These are phyloP conservation scores for Eumerus sabulonum DNA, from an alignment of 2,888 invertebrate species.

Conservation along the genomic window DNA sequence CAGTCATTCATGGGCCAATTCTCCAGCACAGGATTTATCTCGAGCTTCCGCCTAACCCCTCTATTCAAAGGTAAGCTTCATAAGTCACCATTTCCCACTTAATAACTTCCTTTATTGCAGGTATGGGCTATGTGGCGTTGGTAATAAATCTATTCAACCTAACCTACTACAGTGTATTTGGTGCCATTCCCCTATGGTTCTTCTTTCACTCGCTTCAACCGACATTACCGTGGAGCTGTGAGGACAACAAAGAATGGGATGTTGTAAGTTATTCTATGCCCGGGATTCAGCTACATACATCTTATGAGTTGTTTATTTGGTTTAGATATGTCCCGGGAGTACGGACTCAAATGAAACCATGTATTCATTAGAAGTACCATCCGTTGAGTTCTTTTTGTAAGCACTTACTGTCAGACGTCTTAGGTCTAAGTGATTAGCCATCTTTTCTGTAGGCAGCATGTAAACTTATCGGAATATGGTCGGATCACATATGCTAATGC, in stretches of 20 bases:
- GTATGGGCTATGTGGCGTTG: constrained; percentile 91
- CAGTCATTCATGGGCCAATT: constrained; percentile 91
- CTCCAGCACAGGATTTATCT: constrained; percentile 87
- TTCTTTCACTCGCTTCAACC: constrained; percentile 84
- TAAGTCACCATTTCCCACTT: not conserved
- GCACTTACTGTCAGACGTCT: not conserved
- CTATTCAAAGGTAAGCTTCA: constrained; percentile 86
- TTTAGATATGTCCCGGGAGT: not conserved
- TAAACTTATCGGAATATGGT: no score
- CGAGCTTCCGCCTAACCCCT: constrained; percentile 87
- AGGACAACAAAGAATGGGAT: not conserved
- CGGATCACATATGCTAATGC: no score
- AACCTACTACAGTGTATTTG: constrained; percentile 82
- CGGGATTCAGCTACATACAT: no score
- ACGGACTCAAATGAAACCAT: not conserved
- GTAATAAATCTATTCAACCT: constrained; percentile 87
- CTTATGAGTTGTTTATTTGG: no score
- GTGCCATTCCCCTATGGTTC: constrained; percentile 83
- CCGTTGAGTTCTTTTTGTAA: not conserved
- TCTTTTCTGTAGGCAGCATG: no score
- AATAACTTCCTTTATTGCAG: constrained; percentile 78
- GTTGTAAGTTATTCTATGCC: not conserved
- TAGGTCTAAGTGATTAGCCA: no score
- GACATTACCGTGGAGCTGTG: constrained; percentile 89
- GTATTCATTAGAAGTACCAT: not conserved